Base-by-base conservation (phyloP, 1,140 invertebrate species). In the Bombus balteatus region DNA sequence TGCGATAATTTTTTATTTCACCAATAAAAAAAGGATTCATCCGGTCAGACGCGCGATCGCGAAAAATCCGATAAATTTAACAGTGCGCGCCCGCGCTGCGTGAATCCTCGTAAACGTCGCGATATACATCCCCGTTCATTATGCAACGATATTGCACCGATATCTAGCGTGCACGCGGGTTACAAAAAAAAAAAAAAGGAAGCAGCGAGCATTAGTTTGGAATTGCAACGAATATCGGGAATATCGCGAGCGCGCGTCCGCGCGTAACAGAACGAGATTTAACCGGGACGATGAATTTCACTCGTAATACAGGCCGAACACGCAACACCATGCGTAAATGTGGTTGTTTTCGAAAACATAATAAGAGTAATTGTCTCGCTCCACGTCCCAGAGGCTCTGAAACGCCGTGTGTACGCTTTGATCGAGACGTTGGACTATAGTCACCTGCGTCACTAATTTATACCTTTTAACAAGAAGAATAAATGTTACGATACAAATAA, bases 341-440 rank as follows among this genome's bases (percentile, higher is more conserved):
- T 90, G 86, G 88, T 87, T 83, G 83, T 90, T 93, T 88, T 92
- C 83, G 74, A 87, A 88, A 81, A 88, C 86, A 57, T 91, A 86
- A 87, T 92, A 92, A 57, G 91, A 93, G 84, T 92, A 92, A 92
- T 92, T 93, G 87, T 93, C 91, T 66, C 82, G 87, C 13, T 91
- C 83, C 77, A 73, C 79, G 59, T 92, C 91, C 90, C 92, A 91
- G 62, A 92, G 90, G 76, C 91, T 91, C 78, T 90, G 83, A n/a
- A 88, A 87, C 47, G 73, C 85, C 70, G 83, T 70, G 77, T 88
- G 79, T 66, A 90, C 77, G 68, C 88, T 85, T 91, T 93, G 92
- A 72, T 89, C 83, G 57, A 85, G 74, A 78, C 86, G 86, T 41
- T 93, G 91, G 47, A 91, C 82, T 86, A 93, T 90, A 41, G 70